Evolutionary conservation across 2,797 vertebrate species (phyloP), one percentile per base, ranked within the genome.

Genomic region (Xyrichtys novacula): DNA sequence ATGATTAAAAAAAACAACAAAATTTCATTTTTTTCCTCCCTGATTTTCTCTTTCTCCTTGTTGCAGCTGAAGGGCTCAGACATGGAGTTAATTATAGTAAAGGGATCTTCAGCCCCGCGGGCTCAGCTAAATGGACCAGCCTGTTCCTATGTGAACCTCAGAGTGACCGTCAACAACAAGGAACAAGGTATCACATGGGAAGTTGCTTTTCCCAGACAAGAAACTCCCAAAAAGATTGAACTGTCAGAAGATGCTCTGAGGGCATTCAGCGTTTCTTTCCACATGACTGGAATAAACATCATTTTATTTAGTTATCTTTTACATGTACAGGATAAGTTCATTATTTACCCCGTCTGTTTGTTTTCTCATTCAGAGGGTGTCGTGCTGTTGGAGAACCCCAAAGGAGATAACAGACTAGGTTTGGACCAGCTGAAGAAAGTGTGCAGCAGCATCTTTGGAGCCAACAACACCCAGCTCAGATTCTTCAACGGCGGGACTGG

Each of bases 311-410:
- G n/a, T n/a, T n/a, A n/a, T n/a, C 9, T 2, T 32, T 59, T 47
- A 8, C 10, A 23, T 8, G 2, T 20, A 10, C 14, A 44, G 25
- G 23, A 26, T 23, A 12, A 12, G 1, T 32, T 44, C 3, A 0
- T 36, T 36, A 8, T 8, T 58, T n/a, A 54, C 63, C 50, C 20
- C 36, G 22, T 40, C 46, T 32, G 43, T 53, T 46, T 79, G 43
- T 3, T 79, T 39, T 70, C 17, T 70, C 72, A 31, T 70, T 95
- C 76, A 99, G 98, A 94, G 76, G 98, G 97, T 0, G 94, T 96
- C 4, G 81, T 98, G 67, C 93, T 99, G 80, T 86, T 99, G 84
- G 98, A 99, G 89, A 99, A 99, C 84, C 98, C 98, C 5, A 96
- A 94, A 87, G 97, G 97, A 1, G 96, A 98, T 78, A 95, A 96